Evolutionary conservation across 2,113 vertebrate genomes (phyloP).

Genomic region (Podilymbus podiceps): DNA sequence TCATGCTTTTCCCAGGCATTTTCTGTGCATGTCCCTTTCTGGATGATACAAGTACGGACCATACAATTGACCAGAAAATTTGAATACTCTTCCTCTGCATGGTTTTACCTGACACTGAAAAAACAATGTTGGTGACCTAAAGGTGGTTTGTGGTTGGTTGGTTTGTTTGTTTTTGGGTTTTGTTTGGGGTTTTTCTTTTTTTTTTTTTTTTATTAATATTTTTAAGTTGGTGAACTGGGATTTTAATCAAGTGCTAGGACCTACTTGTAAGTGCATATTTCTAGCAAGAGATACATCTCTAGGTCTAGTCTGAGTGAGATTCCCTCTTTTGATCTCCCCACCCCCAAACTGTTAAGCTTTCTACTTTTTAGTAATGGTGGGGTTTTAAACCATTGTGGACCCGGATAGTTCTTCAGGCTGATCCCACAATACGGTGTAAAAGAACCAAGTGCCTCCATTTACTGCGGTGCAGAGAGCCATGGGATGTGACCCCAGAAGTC

Average conservation of each 20-base stretch:
- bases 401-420: neutral
- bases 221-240: neutral
- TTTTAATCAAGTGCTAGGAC: neutral
- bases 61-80: neutral
- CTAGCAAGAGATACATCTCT: neutral
- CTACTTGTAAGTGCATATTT: neutral
- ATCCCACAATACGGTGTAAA: neutral
- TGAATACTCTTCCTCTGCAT: neutral
- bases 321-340: neutral
- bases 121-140: neutral
- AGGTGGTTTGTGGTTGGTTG: too few relatives aligned
- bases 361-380: neutral
- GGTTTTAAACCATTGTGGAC: neutral
- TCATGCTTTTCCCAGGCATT: neutral
- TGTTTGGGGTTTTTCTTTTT: neutral
- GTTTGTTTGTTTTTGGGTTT: neutral
- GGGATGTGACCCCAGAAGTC: neutral
- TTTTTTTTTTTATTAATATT: neutral
- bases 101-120: neutral
- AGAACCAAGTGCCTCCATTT: neutral
- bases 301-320: neutral
- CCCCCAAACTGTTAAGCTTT: neutral
- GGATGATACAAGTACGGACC: neutral
- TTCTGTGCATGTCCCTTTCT: neutral
- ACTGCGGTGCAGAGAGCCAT: rapidly evolving